Evolutionary conservation across 2,888 invertebrate genomes (phyloP).

Genomic region (Cantharis rustica): DNA sequence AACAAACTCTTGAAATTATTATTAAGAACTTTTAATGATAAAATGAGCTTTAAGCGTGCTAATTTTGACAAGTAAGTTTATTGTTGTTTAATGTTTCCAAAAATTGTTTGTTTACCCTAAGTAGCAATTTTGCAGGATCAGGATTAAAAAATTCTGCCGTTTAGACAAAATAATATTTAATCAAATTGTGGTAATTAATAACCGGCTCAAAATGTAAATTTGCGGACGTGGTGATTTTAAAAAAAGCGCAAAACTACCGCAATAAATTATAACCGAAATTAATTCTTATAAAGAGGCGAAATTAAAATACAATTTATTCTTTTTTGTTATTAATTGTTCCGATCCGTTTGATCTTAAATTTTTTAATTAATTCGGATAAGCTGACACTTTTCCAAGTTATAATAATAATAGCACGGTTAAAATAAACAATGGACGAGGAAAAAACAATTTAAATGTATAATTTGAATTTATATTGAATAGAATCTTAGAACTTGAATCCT

Average conservation of each 20-base stretch:
- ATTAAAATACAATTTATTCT: background rate
- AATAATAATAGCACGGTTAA: background rate
- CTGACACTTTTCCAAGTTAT: background rate
- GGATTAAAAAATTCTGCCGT: background rate
- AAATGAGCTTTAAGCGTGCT: background rate
- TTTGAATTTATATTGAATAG: constrained; percentile 19
- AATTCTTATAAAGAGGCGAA: background rate
- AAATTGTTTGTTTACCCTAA: background rate
- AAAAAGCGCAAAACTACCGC: background rate
- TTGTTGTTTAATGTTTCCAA: background rate
- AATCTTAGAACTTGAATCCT: constrained; percentile 6
- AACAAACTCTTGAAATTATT: background rate
- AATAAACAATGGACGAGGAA: background rate
- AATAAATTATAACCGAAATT: background rate
- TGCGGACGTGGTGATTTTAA: background rate
- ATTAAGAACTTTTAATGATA: background rate
- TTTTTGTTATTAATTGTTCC: background rate
- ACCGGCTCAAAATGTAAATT: background rate
- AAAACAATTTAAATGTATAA: background rate
- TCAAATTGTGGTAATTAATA: background rate
- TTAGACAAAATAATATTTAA: background rate
- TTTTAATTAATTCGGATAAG: background rate
- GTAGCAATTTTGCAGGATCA: background rate
- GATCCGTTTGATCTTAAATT: background rate
- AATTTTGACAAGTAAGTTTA: constrained; percentile 1